Conservation (phyloP, 2,888 invertebrate genomes). For the Physocephala rufipes region DNA sequence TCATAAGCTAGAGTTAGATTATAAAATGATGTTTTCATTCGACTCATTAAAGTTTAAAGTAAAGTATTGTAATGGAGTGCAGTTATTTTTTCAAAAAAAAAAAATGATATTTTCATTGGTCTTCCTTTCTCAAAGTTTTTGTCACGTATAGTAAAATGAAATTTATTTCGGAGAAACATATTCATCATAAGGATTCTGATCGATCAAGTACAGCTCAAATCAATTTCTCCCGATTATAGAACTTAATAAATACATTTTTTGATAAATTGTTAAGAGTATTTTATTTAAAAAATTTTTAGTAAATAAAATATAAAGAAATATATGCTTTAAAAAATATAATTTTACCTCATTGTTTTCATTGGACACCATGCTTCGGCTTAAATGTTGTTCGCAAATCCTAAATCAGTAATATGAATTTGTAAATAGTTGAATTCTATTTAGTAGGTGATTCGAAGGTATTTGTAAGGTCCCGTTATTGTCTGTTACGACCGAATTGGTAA, state of each 20-base stretch:
- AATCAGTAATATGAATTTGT: too few species aligned
- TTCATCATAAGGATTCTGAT: conserved; percentile 22
- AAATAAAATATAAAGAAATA: too few species aligned
- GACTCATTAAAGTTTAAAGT: conserved; percentile 26
- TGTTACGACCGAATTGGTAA: too few species aligned
- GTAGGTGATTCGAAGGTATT: too few species aligned
- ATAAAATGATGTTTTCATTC: conserved; percentile 31
- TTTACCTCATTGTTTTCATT: not conserved
- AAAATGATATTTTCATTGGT: conserved; percentile 28
- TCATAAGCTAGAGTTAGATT: conserved; percentile 19
- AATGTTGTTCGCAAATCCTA: not conserved
- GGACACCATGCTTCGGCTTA: not conserved
- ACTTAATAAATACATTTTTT: conserved; percentile 31
- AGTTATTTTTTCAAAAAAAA: conserved; percentile 8
- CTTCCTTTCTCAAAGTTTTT: conserved; percentile 24
- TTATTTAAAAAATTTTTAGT: too few species aligned
- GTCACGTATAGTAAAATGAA: conserved; percentile 25
- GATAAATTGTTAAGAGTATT: too few species aligned
- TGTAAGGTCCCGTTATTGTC: too few species aligned
- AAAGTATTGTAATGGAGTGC: conserved; percentile 8
- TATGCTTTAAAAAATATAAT: too few species aligned
- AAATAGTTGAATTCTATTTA: too few species aligned
- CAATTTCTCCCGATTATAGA: conserved; percentile 24
- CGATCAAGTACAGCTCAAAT: conserved; percentile 16
- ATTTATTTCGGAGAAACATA: conserved; percentile 23